phyloP scores from a whole-genome alignment of 2,113 vertebrate genomes.

The Anolis sagrei region DNA sequence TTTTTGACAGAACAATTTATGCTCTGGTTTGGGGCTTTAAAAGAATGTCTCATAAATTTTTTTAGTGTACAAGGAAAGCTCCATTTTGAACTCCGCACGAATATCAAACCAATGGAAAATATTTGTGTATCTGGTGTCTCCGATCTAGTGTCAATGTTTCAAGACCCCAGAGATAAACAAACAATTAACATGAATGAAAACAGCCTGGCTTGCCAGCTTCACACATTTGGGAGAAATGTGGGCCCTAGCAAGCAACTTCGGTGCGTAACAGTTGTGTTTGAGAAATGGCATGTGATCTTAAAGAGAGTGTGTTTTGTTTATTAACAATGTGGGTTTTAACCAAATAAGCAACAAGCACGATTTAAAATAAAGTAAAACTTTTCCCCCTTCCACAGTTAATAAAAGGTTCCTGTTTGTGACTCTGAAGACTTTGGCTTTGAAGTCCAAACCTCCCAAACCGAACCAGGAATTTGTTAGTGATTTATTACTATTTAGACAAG shows the following conservation, averaged over 20 bases:
- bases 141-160: constrained; percentile 1
- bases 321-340: constrained; percentile 24
- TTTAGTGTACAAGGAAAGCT: not conserved
- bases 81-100: constrained; percentile 7
- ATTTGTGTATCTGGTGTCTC: not conserved
- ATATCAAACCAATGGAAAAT: not conserved
- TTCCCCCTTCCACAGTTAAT: constrained; percentile 57
- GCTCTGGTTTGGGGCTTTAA: not conserved
- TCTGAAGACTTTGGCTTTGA: constrained; percentile 67
- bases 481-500: constrained; percentile 93
- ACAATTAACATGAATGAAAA: not conserved
- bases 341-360: constrained; percentile 61
- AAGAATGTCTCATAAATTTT: constrained; percentile 40
- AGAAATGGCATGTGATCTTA: constrained; percentile 46
- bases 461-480: constrained; percentile 81
- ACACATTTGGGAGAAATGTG: constrained; percentile 41
- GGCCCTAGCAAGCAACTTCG: constrained; percentile 33
- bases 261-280: constrained; percentile 28
- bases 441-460: constrained; percentile 72
- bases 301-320: constrained; percentile 27
- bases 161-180: not conserved
- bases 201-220: constrained; percentile 17
- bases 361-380: constrained; percentile 57
- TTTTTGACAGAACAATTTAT: not conserved
- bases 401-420: constrained; percentile 73